Percentiles rank a stretch among this genome's conserved stretches.
phyloP scores from a whole-genome alignment of 1,140 invertebrate species.

The Atta cephalotes region DNA sequence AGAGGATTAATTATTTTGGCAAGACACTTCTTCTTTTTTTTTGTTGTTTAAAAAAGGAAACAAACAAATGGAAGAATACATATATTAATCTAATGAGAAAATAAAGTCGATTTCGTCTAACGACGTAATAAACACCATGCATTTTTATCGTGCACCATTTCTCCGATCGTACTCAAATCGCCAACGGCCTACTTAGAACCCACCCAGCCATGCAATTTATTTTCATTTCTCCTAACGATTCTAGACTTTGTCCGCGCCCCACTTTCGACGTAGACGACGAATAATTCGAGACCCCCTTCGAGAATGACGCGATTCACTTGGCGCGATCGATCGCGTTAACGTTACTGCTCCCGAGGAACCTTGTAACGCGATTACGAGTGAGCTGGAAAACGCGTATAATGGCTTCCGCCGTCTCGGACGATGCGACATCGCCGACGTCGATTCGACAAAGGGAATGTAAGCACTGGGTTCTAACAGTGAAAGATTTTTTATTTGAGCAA shows the following conservation, averaged over 20 bases:
- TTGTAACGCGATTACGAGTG: slow-evolving; percentile 55
- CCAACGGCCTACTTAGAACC: slow-evolving; percentile 53
- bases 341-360: slow-evolving; percentile 34
- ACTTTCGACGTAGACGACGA: slow-evolving; percentile 68
- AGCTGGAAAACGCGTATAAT: slow-evolving; percentile 50
- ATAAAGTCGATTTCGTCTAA: slow-evolving; percentile 21
- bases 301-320: slow-evolving; percentile 53
- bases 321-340: slow-evolving; percentile 67
- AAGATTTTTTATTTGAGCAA: slow-evolving; percentile 1
- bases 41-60: not conserved
- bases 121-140: slow-evolving; percentile 67
- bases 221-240: slow-evolving; percentile 81
- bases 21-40: not conserved
- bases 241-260: slow-evolving; percentile 56
- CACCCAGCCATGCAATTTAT: slow-evolving; percentile 77
- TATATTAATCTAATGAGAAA: slow-evolving; percentile 13
- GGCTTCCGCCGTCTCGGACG: slow-evolving; percentile 26
- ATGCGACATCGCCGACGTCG: not conserved
- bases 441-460: not conserved
- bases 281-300: slow-evolving; percentile 45
- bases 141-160: slow-evolving; percentile 77
- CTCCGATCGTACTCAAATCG: slow-evolving; percentile 67
- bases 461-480: not conserved
- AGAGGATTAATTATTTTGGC: too few relatives aligned
- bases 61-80: not conserved